Percentiles rank a stretch among this genome's conserved stretches.
These are phyloP conservation scores for Macrobrachium nipponense DNA, from an alignment of 1,140 invertebrate species.

Conservation along the genomic window DNA sequence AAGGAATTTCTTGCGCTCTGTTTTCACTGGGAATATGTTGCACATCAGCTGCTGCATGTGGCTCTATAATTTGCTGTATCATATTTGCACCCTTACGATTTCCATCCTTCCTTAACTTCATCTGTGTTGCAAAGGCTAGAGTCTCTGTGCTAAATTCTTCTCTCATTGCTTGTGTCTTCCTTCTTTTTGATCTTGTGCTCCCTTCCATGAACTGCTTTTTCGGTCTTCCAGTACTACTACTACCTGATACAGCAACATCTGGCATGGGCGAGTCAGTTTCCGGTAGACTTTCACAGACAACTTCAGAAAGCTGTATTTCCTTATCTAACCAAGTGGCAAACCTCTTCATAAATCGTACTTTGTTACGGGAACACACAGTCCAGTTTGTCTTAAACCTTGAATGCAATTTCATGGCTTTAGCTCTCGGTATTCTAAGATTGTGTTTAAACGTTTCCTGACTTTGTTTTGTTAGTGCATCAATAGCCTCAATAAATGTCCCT, in stretches of 20 bases:
- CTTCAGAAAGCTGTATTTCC: neutral
- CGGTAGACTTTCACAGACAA: conserved; percentile 1
- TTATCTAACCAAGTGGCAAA: neutral
- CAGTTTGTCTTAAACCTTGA: too few relatives aligned
- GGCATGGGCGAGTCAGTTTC: neutral
- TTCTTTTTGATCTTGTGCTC: too few relatives aligned
- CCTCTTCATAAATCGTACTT: neutral
- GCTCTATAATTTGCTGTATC: conserved; percentile 1
- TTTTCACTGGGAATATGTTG: neutral
- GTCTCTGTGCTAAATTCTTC: too few relatives aligned
- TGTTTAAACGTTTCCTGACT: too few relatives aligned
- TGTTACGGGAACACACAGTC: neutral
- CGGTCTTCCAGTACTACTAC: too few relatives aligned
- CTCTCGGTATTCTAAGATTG: too few relatives aligned
- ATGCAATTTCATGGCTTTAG: too few relatives aligned
- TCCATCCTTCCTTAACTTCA: neutral
- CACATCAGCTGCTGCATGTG: neutral
- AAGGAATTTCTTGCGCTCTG: neutral
- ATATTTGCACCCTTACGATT: neutral
- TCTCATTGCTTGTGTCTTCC: too few relatives aligned
- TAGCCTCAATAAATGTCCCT: too few relatives aligned
- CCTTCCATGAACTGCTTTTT: too few relatives aligned
- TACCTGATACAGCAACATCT: too few relatives aligned
- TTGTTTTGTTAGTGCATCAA: too few relatives aligned
- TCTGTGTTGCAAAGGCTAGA: neutral